These are phyloP conservation scores for Xanthorhoe designata DNA, from an alignment of 2,888 invertebrate species.

Conservation along the genomic window DNA sequence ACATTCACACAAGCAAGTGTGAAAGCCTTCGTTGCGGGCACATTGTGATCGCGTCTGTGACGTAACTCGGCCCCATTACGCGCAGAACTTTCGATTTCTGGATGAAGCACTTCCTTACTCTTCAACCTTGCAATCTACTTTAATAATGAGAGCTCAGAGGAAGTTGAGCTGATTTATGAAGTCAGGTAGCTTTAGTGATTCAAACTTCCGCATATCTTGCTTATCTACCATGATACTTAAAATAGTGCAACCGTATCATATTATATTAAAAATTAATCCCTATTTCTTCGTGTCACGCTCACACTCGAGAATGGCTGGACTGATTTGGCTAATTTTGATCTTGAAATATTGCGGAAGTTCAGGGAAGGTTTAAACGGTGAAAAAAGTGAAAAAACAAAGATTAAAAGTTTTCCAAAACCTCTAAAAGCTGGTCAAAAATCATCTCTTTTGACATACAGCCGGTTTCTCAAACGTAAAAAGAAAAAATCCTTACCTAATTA, in stretches of 20 bases:
- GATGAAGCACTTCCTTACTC: slow-evolving; percentile 65
- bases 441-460: not conserved
- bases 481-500: too few relatives aligned
- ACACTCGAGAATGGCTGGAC: too few relatives aligned
- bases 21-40: slow-evolving; percentile 53
- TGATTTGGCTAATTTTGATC: too few relatives aligned
- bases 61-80: slow-evolving; percentile 59
- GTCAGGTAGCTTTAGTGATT: not conserved
- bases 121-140: slow-evolving; percentile 32
- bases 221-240: not conserved
- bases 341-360: too few relatives aligned
- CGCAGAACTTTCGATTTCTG: slow-evolving; percentile 72
- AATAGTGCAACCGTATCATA: not conserved
- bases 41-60: slow-evolving; percentile 49
- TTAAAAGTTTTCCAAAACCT: not conserved
- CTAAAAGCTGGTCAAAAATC: not conserved
- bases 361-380: too few relatives aligned
- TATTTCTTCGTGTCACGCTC: too few relatives aligned
- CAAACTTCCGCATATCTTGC: not conserved
- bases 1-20: slow-evolving; percentile 35
- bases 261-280: too few relatives aligned
- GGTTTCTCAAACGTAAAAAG: too few relatives aligned
- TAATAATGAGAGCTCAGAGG: slow-evolving; percentile 15
- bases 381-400: too few relatives aligned
- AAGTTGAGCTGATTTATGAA: slow-evolving; percentile 24